phyloP scores from a whole-genome alignment of 2,797 vertebrate genomes.

The Peromyscus eremicus region DNA sequence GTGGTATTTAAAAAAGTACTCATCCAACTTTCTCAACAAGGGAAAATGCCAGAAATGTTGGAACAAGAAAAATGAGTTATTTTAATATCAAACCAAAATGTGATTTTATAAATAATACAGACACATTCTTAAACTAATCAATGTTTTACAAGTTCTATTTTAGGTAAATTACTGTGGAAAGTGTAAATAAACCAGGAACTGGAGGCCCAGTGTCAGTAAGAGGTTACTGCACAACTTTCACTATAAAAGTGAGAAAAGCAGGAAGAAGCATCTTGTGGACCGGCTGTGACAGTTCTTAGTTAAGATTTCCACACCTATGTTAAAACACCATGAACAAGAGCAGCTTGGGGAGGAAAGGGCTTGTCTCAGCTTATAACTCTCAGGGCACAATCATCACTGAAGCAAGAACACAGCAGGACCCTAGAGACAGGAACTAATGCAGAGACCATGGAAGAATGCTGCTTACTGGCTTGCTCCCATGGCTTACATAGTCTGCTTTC shows the following conservation, averaged over 20 bases:
- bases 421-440: no score
- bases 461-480: no score
- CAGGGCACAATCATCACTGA: no score
- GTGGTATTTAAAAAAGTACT: background rate
- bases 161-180: background rate
- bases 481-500: no score
- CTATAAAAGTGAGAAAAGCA: background rate
- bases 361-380: no score
- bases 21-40: slow-evolving; percentile 19
- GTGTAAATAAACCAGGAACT: background rate
- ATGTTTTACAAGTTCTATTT: slow-evolving; percentile 12
- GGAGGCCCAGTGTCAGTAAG: background rate
- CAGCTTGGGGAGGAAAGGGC: no score
- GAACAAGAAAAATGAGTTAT: background rate
- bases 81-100: background rate
- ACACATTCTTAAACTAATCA: slow-evolving; percentile 6
- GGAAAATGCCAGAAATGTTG: background rate
- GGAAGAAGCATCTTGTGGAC: background rate
- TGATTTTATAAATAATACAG: background rate
- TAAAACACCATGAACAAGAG: background rate
- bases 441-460: no score
- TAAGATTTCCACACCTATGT: background rate
- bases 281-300: background rate
- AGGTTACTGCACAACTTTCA: background rate
- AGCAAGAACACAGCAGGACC: no score